Evolutionary conservation across 2,797 vertebrate species (phyloP), one percentile per base, ranked within the genome.

Genomic region (Merluccius polli): DNA sequence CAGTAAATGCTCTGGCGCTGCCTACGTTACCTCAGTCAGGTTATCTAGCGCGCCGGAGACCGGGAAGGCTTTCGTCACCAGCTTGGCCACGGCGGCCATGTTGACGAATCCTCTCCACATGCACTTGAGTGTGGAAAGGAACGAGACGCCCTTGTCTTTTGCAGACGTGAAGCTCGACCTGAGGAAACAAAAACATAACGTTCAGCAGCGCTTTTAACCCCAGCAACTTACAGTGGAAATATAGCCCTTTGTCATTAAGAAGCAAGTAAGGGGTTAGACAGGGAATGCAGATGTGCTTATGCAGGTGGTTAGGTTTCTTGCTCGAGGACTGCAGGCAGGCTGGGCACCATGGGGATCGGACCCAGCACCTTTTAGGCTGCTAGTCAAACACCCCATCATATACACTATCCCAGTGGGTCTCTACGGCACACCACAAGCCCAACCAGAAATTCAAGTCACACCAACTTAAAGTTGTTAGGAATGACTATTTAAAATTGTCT

Each of bases 81-180:
- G 95, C 88, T 97, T 98, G 16, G 98, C 98, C 79, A 99, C 98
- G 35, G 95, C 93, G n/a, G 95, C 95, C 97, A 99, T 99, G 79
- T 98, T 96, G 87, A 99, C 95, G 89, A 96, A 95, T 75, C 98
- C 98, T 81, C 95, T 95, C 98, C 98, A 99, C 89, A 97, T 88
- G 73, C 88, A 93, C 85, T 94, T 95, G 85, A 99, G 88, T 77
- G 90, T 94, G 78, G 95, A 93, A 63, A 99, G 94, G 87, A 99
- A 99, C 15, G 93, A 86, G 3, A 92, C 90, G 82, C 98, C 96
- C 85, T 97, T 97, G 79, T 97, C 96, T 91, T 95, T 92, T 74
- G 93, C 94, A 80, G 92, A 90, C 67, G 88, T 81, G 3, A 91
- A 94, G 83, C 96, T 95, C 74, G 91, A 93, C 87, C 97, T 98